These are phyloP conservation scores for Tipula lateralis DNA, from an alignment of 2,888 invertebrate genomes.

Conservation along the genomic window DNA sequence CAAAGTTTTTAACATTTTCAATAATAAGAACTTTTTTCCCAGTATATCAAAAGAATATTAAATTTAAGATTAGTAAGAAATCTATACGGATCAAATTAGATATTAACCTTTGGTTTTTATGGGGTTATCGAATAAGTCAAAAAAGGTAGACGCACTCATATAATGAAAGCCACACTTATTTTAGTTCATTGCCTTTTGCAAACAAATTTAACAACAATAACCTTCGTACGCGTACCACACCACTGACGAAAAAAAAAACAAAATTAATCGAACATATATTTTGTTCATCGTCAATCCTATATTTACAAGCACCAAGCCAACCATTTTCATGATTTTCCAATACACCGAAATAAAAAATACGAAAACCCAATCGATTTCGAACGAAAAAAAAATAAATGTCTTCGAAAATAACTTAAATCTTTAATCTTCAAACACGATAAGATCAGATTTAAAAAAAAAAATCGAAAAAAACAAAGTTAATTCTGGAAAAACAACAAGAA, in stretches of 20 bases:
- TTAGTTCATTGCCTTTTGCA: neutral
- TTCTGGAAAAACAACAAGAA: constrained; percentile 11
- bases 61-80: too few species aligned
- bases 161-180: neutral
- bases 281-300: neutral
- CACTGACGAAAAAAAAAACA: neutral
- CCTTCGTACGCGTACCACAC: neutral
- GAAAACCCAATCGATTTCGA: neutral
- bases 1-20: too few species aligned
- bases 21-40: too few species aligned
- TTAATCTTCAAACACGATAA: constrained; percentile 13
- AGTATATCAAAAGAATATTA: too few species aligned
- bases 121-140: neutral
- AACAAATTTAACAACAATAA: neutral
- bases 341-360: neutral
- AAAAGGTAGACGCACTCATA: neutral
- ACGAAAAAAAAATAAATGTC: neutral
- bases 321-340: neutral
- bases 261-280: neutral
- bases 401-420: constrained; percentile 11
- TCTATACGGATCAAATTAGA: too few species aligned
- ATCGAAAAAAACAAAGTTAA: neutral
- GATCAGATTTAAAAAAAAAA: neutral
- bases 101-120: too few species aligned
- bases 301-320: neutral